Percentiles rank a stretch among this genome's conserved stretches.
Evolutionary conservation across 35 echinoderm and acorn worm species (phyloP).

Genomic region (Eucidaris tribuloides): DNA sequence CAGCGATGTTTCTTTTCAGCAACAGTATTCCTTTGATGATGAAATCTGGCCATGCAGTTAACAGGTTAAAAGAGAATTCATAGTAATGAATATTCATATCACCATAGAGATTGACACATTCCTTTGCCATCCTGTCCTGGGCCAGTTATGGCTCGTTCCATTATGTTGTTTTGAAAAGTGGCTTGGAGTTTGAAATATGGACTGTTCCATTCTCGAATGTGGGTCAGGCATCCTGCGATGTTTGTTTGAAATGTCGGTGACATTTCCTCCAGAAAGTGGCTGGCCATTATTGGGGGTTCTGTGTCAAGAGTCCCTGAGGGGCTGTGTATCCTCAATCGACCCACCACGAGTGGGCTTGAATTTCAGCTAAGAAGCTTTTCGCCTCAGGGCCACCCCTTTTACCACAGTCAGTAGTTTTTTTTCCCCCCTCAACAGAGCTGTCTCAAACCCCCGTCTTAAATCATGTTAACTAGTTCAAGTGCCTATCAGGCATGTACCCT

Average conservation of each 20-base stretch:
- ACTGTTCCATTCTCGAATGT: not conserved
- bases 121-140: not conserved
- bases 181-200: not conserved
- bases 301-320: slow-evolving; percentile 24
- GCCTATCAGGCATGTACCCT: slow-evolving; percentile 20
- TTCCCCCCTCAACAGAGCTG: not conserved
- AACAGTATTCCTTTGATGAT: not conserved
- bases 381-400: slow-evolving; percentile 12
- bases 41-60: not conserved
- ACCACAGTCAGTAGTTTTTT: not conserved
- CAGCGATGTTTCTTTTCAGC: not conserved
- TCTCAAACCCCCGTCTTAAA: not conserved
- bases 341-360: slow-evolving; percentile 25
- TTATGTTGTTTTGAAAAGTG: not conserved
- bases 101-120: not conserved
- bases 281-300: slow-evolving; percentile 28
- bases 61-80: not conserved
- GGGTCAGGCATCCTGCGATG: not conserved
- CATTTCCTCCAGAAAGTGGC: slow-evolving; percentile 2
- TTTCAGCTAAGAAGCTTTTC: slow-evolving; percentile 24
- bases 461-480: slow-evolving; percentile 31
- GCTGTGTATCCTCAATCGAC: not conserved
- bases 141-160: not conserved
- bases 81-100: not conserved
- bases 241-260: slow-evolving; percentile 2